Conservation (phyloP, 1,140 invertebrate species). For the Gonatopus flavifemur region DNA sequence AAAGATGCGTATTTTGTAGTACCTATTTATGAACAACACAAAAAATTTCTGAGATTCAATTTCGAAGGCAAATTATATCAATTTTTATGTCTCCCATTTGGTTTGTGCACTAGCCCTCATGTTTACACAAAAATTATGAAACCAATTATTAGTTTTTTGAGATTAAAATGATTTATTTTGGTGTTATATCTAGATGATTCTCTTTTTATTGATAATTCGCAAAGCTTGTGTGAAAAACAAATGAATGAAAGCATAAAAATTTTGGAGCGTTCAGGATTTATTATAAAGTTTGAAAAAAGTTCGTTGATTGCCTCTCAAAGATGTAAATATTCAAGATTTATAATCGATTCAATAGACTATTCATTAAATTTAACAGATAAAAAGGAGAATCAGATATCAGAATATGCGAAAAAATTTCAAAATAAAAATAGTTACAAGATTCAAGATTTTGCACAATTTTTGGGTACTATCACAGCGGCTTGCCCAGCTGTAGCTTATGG, state of each 20-base stretch:
- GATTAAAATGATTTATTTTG: background rate
- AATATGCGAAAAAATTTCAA: background rate
- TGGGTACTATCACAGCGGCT: slow-evolving; percentile 11
- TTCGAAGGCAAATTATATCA: slow-evolving; percentile 15
- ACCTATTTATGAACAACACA: slow-evolving; percentile 6
- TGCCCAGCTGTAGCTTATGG: slow-evolving; percentile 17
- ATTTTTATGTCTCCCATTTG: slow-evolving; percentile 19
- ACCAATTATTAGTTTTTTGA: slow-evolving; percentile 5
- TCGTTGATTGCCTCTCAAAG: background rate
- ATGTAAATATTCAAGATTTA: slow-evolving; percentile 11
- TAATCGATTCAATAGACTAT: slow-evolving; percentile 3
- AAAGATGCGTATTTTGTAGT: slow-evolving; percentile 18
- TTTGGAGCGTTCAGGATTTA: slow-evolving; percentile 9
- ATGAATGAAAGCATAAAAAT: background rate
- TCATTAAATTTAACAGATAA: slow-evolving; percentile 10
- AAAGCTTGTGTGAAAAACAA: slow-evolving; percentile 6
- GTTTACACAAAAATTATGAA: slow-evolving; percentile 18
- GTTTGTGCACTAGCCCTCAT: too few species aligned
- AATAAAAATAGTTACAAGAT: slow-evolving; percentile 2
- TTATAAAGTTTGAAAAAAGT: slow-evolving; percentile 12
- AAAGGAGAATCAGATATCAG: slow-evolving; percentile 9
- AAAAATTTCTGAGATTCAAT: slow-evolving; percentile 13
- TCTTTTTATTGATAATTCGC: slow-evolving; percentile 6
- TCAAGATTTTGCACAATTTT: slow-evolving; percentile 13
- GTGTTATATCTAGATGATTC: slow-evolving; percentile 19